phyloP scores from a whole-genome alignment of 1,140 invertebrate species.

The Andricus grossulariae region DNA sequence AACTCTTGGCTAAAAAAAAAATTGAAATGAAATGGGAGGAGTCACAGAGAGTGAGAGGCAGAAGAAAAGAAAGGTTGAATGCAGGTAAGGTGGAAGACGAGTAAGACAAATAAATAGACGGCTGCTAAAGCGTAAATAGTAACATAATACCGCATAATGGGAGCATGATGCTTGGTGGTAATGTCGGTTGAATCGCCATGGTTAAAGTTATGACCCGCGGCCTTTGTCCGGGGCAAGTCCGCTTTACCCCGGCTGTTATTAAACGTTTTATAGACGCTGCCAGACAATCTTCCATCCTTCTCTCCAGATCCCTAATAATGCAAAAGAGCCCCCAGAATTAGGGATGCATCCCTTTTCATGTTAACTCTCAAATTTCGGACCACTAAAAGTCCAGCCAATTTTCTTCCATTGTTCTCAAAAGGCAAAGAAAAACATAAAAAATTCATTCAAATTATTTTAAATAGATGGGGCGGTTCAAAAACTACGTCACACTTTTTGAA shows the following conservation, averaged over 20 bases:
- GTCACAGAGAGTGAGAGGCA: background rate
- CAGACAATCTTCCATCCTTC: background rate
- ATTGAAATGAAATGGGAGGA: background rate
- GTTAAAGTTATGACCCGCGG: background rate
- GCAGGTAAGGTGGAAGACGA: background rate
- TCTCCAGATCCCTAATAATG: background rate
- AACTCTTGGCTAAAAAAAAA: background rate
- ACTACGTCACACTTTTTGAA: no score
- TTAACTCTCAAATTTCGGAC: no score
- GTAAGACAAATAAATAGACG: conserved; percentile 24
- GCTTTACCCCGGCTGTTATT: background rate
- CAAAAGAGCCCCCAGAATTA: no score
- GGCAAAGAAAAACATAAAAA: no score
- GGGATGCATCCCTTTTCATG: no score
- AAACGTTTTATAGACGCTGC: background rate
- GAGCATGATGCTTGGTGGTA: background rate
- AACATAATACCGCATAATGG: conserved; percentile 27
- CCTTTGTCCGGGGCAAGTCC: background rate
- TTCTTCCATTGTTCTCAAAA: no score
- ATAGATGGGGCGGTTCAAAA: no score
- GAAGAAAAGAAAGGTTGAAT: background rate
- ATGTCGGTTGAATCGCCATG: background rate
- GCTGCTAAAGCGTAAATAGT: background rate
- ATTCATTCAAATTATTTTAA: no score
- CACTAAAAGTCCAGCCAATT: no score